A percentile compares a stretch with the other conserved stretches of the same genome.
phyloP scores from a whole-genome alignment of 2,888 invertebrate species.

The Lepidochrysops patricia region DNA sequence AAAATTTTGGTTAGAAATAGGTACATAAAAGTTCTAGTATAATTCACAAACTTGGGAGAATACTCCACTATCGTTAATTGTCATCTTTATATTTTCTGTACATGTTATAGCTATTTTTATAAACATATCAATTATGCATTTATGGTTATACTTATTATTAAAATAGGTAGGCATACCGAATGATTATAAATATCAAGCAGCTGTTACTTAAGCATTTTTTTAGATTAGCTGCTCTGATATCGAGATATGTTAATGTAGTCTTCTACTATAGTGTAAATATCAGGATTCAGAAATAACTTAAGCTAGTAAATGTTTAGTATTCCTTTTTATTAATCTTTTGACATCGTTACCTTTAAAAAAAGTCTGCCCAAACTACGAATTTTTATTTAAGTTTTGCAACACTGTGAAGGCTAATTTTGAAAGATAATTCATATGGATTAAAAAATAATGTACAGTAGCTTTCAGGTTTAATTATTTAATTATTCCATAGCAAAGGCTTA shows the following conservation, averaged over 20 bases:
- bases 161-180: neutral
- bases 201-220: neutral
- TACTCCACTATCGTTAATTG: neutral
- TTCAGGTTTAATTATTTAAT: neutral
- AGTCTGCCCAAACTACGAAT: neutral
- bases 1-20: too few relatives aligned
- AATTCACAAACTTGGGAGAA: too few relatives aligned
- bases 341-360: too few relatives aligned
- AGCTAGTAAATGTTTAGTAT: neutral
- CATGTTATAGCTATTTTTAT: neutral
- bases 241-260: neutral
- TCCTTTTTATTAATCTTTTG: neutral
- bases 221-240: neutral
- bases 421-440: neutral
- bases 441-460: constrained; percentile 3
- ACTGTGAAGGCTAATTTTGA: neutral
- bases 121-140: neutral
- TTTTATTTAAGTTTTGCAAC: neutral
- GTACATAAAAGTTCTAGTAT: too few relatives aligned
- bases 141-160: neutral
- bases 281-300: neutral
- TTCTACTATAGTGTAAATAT: neutral
- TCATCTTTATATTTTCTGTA: neutral
- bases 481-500: too few relatives aligned
- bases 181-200: neutral